These are phyloP conservation scores for Scaptomyza tumidula DNA, from an alignment of 2,888 invertebrate genomes.

Conservation along the genomic window DNA sequence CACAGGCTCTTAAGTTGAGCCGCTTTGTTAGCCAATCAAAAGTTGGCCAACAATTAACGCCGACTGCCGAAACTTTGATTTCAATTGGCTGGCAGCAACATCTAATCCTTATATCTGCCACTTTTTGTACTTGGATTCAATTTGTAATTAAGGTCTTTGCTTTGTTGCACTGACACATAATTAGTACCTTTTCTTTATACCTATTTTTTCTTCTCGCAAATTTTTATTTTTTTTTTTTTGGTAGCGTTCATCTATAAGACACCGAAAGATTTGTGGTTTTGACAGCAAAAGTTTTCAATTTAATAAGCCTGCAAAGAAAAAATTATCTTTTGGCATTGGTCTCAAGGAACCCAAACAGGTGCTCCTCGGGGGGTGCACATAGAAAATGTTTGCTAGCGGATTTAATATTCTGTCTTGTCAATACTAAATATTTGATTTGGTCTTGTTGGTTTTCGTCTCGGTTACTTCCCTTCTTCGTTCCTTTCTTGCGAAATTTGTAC, in stretches of 20 bases:
- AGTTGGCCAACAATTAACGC: conserved; percentile 35
- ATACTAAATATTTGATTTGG: conserved; percentile 25
- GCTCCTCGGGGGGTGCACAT: not conserved
- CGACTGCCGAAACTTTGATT: not conserved
- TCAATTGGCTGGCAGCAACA: not conserved
- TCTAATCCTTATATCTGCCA: conserved; percentile 8
- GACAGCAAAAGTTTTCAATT: conserved; percentile 49
- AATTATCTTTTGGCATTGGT: conserved; percentile 42
- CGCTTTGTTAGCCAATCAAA: conserved; percentile 25
- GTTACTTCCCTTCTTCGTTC: conserved; percentile 4
- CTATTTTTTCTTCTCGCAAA: not conserved
- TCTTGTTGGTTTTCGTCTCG: not conserved
- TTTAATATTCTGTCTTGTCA: conserved; percentile 19
- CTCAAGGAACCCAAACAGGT: conserved; percentile 1
- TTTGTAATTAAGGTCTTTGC: conserved; percentile 34
- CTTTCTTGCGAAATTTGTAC: not conserved
- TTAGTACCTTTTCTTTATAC: conserved; percentile 22
- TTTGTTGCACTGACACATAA: conserved; percentile 22
- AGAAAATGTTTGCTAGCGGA: not conserved
- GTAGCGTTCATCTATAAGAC: not conserved
- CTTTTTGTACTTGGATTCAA: conserved; percentile 12
- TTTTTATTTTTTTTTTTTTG: too few species aligned
- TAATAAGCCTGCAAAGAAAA: conserved; percentile 39
- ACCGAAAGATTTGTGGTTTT: conserved; percentile 35
- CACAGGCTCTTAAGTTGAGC: not conserved